Base-by-base conservation (phyloP, 1,140 invertebrate genomes). In the Drosophila pruinosa region DNA sequence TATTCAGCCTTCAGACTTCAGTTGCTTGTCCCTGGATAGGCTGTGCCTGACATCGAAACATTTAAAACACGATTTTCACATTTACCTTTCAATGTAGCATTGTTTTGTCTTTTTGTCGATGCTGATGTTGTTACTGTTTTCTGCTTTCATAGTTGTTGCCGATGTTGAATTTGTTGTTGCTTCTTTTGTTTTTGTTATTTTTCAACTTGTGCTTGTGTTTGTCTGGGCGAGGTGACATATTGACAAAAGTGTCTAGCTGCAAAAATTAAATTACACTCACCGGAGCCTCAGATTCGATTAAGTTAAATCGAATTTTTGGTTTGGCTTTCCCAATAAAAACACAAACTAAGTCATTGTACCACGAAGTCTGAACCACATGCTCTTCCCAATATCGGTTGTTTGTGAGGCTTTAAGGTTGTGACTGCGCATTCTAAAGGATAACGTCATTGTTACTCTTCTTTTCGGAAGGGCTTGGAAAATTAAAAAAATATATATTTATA, bases 11-110 rank as follows among this genome's bases (percentile, higher is more conserved):
- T 68, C 48, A 61, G 53, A 17, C 34, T 65, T 59, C 43, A 59
- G 43, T 39, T 26, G 36, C n/a, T 45, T 54, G 45, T 58, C 10
- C 19, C 57, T 26, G 48, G 26, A 8, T 48, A 31, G 50, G 45
- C 68, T 64, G 41, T 39, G 73, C 21, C 74, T 81, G 78, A 80
- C 78, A 74, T 73, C 48, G 58, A 75, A 75, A 72, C 79, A 82
- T 83, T 81, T 82, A 83, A 82, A 82, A 82, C 79, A 82, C 79
- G 79, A 83, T 82, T 82, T 82, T 82, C 79, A 72, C 79, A 82
- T 82, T 82, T 83, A 78, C 75, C 72, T 82, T 75, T 78, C 79
- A 82, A 83, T 82, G 83, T 71, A 58, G 38, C 75, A 71, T 78
- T 81, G 69, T 61, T 78, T 82, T 83, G 41, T 58, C 62, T 63